phyloP scores from a whole-genome alignment of 2,797 vertebrate species.

The Mus spretus region DNA sequence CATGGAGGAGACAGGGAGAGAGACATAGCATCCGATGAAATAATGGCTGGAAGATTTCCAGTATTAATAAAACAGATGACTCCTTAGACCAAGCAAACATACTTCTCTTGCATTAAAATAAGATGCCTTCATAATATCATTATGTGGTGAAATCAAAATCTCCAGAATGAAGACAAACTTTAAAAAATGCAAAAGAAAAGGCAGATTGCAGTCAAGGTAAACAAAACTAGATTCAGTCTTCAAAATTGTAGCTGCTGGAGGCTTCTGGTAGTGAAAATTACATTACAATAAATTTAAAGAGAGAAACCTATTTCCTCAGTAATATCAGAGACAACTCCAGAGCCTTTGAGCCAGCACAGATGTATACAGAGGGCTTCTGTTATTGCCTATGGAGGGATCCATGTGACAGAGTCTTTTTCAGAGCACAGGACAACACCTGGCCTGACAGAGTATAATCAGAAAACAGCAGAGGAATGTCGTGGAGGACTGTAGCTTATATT shows the following conservation, averaged over 20 bases:
- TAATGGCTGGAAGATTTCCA: neutral
- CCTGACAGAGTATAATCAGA: neutral
- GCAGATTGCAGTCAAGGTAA: neutral
- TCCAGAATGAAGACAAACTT: neutral
- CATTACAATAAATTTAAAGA: neutral
- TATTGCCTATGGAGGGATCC: neutral
- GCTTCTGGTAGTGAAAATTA: neutral
- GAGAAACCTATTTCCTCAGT: neutral
- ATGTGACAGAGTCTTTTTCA: fast-evolving
- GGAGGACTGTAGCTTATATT: neutral
- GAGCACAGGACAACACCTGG: neutral
- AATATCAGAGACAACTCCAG: neutral
- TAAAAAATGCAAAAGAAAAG: neutral
- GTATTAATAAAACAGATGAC: neutral
- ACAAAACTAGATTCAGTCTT: neutral
- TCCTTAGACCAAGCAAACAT: neutral
- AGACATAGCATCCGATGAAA: neutral
- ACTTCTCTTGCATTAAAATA: neutral
- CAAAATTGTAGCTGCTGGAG: neutral
- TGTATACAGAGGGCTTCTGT: neutral
- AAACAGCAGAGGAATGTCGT: too few species aligned
- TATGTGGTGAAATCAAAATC: neutral
- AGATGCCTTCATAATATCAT: neutral
- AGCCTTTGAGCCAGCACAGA: neutral
- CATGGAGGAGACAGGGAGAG: neutral